Evolutionary conservation across 2,113 vertebrate genomes (phyloP).

Genomic region (Microcebus lehilahytsara): DNA sequence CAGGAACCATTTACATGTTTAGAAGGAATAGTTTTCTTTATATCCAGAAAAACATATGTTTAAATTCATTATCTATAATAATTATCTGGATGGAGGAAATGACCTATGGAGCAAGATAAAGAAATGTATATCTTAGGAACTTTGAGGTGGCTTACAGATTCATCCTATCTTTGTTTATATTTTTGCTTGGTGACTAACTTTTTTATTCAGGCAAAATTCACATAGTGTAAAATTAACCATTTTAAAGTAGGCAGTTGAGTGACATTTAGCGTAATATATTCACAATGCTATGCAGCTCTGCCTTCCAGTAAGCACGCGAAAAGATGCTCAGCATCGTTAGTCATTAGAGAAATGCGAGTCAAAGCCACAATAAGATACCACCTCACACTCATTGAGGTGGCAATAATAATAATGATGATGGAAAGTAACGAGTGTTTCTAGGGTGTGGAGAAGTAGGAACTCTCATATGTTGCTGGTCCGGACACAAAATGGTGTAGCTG

Average conservation of each 20-base stretch:
- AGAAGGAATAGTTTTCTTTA: not conserved
- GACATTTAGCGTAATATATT: not conserved
- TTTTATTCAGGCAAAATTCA: not conserved
- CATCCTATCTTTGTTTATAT: not conserved
- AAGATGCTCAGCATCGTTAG: not conserved
- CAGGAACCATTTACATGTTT: not conserved
- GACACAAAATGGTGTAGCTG: no score
- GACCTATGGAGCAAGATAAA: not conserved
- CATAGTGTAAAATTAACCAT: not conserved
- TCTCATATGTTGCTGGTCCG: not conserved
- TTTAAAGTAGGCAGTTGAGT: not conserved
- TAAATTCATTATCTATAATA: not conserved
- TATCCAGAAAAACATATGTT: not conserved
- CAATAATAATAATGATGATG: no score
- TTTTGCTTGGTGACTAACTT: not conserved
- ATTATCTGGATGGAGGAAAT: not conserved
- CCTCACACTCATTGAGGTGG: not conserved
- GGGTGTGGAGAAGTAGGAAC: not conserved
- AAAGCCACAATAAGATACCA: not conserved
- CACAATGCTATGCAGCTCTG: not conserved
- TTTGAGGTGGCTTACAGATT: not conserved
- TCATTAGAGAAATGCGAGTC: not conserved
- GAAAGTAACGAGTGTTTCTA: not conserved
- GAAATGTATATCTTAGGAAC: not conserved
- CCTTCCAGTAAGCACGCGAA: not conserved